phyloP scores from a whole-genome alignment of 2,113 vertebrate species.

The Larimichthys crocea region DNA sequence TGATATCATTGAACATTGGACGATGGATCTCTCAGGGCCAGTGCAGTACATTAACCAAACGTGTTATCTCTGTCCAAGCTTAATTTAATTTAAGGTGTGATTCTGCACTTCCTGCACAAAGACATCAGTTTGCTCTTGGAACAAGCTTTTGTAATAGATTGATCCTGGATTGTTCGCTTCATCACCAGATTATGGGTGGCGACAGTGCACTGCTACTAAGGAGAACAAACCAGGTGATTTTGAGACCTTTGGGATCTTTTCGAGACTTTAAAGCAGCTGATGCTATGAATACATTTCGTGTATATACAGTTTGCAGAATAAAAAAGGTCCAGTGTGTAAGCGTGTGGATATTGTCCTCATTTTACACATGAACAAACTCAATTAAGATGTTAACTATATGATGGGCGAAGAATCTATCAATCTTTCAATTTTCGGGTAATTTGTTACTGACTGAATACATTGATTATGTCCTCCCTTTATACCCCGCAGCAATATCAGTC shows the following conservation, averaged over 20 bases:
- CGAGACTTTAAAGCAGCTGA: too few species aligned
- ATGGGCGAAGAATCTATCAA: slow-evolving; percentile 38
- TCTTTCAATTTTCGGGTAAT: slow-evolving; percentile 46
- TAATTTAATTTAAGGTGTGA: slow-evolving; percentile 63
- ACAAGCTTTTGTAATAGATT: slow-evolving; percentile 33
- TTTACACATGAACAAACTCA: slow-evolving; percentile 1
- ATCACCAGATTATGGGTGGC: not conserved
- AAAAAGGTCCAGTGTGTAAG: not conserved
- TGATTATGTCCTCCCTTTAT: slow-evolving; percentile 39
- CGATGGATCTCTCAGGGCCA: slow-evolving; percentile 50
- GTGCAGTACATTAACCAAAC: slow-evolving; percentile 66
- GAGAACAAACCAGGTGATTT: not conserved
- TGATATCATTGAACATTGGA: slow-evolving; percentile 34
- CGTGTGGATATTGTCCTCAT: not conserved
- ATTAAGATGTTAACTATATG: slow-evolving; percentile 9
- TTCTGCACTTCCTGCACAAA: slow-evolving; percentile 45
- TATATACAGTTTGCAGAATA: not conserved
- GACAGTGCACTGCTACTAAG: not conserved
- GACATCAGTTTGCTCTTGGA: slow-evolving; percentile 45
- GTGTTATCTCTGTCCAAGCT: slow-evolving; percentile 60
- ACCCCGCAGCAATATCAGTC: slow-evolving; percentile 26
- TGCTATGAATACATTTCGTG: too few species aligned
- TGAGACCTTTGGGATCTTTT: too few species aligned
- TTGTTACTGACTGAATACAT: slow-evolving; percentile 35
- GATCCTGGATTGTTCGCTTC: slow-evolving; percentile 5